Percentiles rank a stretch among this genome's conserved stretches.
phyloP scores from a whole-genome alignment of 2,113 vertebrate species.

The Megalops atlanticus region DNA sequence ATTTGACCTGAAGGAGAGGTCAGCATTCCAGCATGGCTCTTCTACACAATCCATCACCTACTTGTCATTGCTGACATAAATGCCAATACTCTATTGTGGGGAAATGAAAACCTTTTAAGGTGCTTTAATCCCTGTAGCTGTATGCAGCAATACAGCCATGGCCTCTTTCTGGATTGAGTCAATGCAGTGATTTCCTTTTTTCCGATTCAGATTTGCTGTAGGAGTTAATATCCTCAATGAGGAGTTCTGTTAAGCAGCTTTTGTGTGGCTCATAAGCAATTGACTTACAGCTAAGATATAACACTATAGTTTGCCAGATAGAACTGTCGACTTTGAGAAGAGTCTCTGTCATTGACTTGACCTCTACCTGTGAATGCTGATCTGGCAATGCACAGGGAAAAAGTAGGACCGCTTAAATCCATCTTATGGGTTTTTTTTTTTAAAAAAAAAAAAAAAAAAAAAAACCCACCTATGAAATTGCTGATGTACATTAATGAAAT shows the following conservation, averaged over 20 bases:
- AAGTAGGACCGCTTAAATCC: neutral
- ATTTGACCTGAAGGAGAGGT: neutral
- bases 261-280: neutral
- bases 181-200: neutral
- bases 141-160: neutral
- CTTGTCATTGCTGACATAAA: neutral
- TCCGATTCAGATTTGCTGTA: neutral
- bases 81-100: neutral
- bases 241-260: neutral
- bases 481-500: too few species aligned
- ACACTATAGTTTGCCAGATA: neutral
- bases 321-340: neutral
- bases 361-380: neutral
- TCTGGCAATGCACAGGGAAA: neutral
- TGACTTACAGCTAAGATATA: neutral
- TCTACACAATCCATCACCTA: neutral
- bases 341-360: neutral
- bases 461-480: too few species aligned
- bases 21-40: neutral
- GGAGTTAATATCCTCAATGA: neutral
- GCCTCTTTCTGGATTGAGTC: neutral
- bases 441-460: too few species aligned
- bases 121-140: neutral
- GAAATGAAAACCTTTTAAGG: neutral
- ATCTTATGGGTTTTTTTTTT: neutral